Evolutionary conservation across 2,113 vertebrate species (phyloP).

Genomic region (Hepsetus odoe): DNA sequence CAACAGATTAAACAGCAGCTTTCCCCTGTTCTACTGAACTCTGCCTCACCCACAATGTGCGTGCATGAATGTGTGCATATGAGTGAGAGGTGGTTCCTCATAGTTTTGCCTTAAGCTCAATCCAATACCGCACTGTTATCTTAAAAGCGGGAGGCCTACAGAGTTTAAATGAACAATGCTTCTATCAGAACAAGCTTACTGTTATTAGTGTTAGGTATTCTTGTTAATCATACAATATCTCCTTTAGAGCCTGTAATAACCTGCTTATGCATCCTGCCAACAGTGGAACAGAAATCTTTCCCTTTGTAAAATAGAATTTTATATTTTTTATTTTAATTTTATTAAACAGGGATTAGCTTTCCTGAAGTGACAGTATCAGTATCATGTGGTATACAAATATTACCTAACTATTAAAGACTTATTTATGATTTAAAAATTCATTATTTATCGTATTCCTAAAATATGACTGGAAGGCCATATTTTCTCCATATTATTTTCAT

Average conservation of each 20-base stretch:
- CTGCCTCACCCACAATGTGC: constrained; percentile 21
- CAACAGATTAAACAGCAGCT: constrained; percentile 57
- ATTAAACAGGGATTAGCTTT: no score
- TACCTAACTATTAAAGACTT: neutral
- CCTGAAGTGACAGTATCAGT: neutral
- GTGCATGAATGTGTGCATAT: constrained; percentile 23
- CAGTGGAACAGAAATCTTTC: neutral
- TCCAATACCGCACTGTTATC: constrained; percentile 8
- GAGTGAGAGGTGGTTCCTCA: constrained; percentile 28
- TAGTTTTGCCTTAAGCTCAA: neutral
- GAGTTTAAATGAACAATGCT: neutral
- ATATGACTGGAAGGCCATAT: no score
- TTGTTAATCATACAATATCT: neutral
- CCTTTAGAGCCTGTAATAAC: no score
- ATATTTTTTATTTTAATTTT: no score
- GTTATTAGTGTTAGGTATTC: neutral
- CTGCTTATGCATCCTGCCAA: neutral
- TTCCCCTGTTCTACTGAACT: constrained; percentile 23
- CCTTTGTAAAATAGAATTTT: no score
- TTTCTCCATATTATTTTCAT: no score
- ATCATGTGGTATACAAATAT: neutral
- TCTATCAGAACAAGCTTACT: neutral
- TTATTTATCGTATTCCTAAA: no score
- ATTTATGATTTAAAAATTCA: no score
- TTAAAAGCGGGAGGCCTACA: neutral